These are phyloP conservation scores for Drepana arcuata DNA, from an alignment of 1,140 invertebrate species.

Conservation along the genomic window DNA sequence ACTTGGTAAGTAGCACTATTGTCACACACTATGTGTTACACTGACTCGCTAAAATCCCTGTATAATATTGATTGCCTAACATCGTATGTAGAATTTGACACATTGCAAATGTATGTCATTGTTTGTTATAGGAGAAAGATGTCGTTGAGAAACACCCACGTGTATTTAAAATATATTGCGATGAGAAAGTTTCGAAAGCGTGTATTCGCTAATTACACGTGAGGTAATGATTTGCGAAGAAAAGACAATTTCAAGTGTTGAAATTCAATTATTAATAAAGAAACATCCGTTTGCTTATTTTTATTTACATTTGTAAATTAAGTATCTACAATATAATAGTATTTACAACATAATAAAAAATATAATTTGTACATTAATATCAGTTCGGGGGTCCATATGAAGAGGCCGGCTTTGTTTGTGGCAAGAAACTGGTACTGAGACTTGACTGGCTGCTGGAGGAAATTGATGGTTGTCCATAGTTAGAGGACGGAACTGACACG, in stretches of 20 bases:
- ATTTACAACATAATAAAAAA: too few relatives aligned
- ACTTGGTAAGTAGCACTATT: constrained; percentile 19
- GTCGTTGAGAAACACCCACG: constrained; percentile 13
- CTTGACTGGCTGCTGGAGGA: constrained; percentile 6
- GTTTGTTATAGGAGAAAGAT: constrained; percentile 11
- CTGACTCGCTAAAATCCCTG: not conserved
- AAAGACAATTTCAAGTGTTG: too few relatives aligned
- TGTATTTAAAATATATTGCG: constrained; percentile 30
- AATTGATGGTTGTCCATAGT: constrained; percentile 20
- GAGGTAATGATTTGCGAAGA: not conserved
- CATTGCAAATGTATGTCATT: not conserved
- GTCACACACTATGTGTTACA: not conserved
- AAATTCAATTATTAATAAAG: too few relatives aligned
- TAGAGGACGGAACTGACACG: constrained; percentile 13
- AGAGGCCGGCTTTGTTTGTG: constrained; percentile 18
- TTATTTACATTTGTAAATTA: too few relatives aligned
- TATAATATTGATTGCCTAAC: too few relatives aligned
- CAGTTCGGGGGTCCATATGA: constrained; percentile 25
- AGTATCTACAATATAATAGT: too few relatives aligned
- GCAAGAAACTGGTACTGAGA: constrained; percentile 18
- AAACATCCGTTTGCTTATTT: too few relatives aligned
- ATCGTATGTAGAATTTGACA: constrained; percentile 1
- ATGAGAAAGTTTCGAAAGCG: constrained; percentile 12
- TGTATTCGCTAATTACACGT: not conserved
- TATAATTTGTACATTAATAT: constrained; percentile 9